Base-by-base conservation (phyloP, 2,797 vertebrate genomes). In the Pygocentrus nattereri region DNA sequence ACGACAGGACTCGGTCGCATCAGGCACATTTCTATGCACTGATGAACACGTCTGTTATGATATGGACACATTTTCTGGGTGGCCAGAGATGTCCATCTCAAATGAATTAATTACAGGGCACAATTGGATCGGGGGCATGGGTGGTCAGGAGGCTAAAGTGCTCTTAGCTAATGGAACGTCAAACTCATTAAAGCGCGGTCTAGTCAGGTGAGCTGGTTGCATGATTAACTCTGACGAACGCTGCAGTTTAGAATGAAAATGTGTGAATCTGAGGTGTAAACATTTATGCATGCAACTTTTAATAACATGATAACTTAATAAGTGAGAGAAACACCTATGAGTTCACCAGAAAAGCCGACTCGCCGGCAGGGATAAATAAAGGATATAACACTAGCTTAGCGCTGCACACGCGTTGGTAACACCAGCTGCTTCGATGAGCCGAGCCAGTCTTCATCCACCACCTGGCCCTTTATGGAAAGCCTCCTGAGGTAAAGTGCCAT, bases 141-240 rank as follows among this genome's bases (percentile, higher is more conserved):
- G 23, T 25, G 67, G 31, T 69, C 69, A 82, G 76, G 52, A 64
- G 69, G 79, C 83, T 74, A 82, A 80, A 73, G 82, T 74, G 77
- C 75, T 82, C 64, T 88, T 80, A 65, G 82, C 89, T 76, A 84
- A 85, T 90, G 89, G 81, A 87, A 93, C 86, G 8, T 82, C 78
- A 78, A 77, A 77, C 38, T 56, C 87, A n/a, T 88, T 92, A 92
- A 91, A 87, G 90, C 87, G 89, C 90, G 88, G 89, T 91, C 91
- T 90, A 92, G 91, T 93, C 86, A 92, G 90, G 88, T 90, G 88
- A 90, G 90, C 80, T 79, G 89, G 52, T 85, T 41, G 83, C 88
- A 84, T 90, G 91, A 91, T 93, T 91, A 90, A 86, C 87, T 84
- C 70, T 23, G 23, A 41, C 72, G 54, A 81, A 75, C 21, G 38